These are phyloP conservation scores for silkworm (Bombyx mori) DNA, from an alignment of 1,140 invertebrate species.

Conservation along the genomic window ASM3026992v2 NC_085107.1:10545501-10546000, in stretches of 20 bases:
- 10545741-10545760: background rate
- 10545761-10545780: too few species aligned
- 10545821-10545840: too few species aligned
- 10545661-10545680: constrained; percentile 30
- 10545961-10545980: too few species aligned
- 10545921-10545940: too few species aligned
- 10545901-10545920: too few species aligned
- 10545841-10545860: too few species aligned
- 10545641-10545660: background rate
- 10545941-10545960: too few species aligned
- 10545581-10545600: constrained; percentile 89
- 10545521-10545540: constrained; percentile 80
- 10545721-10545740: background rate
- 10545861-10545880: too few species aligned
- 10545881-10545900: too few species aligned
- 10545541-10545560: constrained; percentile 80
- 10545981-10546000: too few species aligned
- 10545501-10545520: constrained; percentile 88
- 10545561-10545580: constrained; percentile 88
- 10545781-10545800: too few species aligned
- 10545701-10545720: background rate
- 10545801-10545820: too few species aligned
- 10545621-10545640: constrained; percentile 81
- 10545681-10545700: background rate
- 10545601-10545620: constrained; percentile 91